Evolutionary conservation across 2,888 invertebrate genomes (phyloP).

Genomic region (Megamerina dolium): DNA sequence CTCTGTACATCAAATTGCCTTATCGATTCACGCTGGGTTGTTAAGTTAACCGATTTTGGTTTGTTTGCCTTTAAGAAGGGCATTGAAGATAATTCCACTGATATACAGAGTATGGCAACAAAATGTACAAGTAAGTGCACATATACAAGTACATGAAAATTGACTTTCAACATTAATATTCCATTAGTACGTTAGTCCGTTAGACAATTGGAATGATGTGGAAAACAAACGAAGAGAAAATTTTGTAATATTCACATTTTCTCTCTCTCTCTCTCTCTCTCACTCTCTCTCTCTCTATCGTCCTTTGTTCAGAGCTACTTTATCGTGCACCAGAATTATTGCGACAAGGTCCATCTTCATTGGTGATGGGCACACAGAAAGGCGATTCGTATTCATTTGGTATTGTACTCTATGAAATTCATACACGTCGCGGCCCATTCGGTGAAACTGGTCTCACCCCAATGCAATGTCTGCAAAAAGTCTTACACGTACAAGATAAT

Average conservation of each 20-base stretch:
- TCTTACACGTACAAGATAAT: constrained; percentile 43
- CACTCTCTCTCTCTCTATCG: no score
- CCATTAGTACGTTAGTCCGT: neutral
- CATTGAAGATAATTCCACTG: constrained; percentile 58
- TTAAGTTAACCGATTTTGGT: constrained; percentile 88
- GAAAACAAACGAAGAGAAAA: neutral
- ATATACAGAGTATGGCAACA: constrained; percentile 54
- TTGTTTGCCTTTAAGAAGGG: constrained; percentile 78
- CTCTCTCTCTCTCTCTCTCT: constrained; percentile 3
- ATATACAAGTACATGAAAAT: neutral
- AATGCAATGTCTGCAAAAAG: constrained; percentile 54
- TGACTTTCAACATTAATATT: neutral
- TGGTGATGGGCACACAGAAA: constrained; percentile 59
- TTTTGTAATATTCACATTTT: no score
- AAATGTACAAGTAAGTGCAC: constrained; percentile 63
- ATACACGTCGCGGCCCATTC: constrained; percentile 80
- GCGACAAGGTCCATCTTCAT: constrained; percentile 48
- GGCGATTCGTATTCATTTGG: constrained; percentile 84
- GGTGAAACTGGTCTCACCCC: constrained; percentile 64
- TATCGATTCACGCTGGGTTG: constrained; percentile 92
- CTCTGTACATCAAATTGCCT: constrained; percentile 87
- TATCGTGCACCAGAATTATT: constrained; percentile 79
- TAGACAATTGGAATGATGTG: no score
- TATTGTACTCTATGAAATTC: constrained; percentile 81
- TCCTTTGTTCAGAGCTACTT: constrained; percentile 57